Base-by-base conservation (phyloP, 2,888 invertebrate species). In the Lycophotia porphyrea region DNA sequence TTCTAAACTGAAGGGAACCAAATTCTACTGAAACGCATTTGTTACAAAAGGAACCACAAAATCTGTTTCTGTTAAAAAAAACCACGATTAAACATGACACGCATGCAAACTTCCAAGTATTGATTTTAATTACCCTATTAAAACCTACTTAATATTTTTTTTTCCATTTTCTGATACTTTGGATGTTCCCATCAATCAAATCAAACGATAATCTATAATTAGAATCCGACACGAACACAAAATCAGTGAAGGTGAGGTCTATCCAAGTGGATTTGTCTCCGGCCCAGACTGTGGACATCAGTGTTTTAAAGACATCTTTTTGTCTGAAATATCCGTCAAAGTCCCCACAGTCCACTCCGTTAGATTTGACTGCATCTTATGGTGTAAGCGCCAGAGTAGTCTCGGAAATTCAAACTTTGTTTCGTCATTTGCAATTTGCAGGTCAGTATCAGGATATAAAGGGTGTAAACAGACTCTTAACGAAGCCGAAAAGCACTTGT, bases 11-110 rank as follows among this genome's bases (percentile, higher is more conserved):
- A 71, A 77, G n/a, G 34, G 15, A 63, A 36, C 4, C 5, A 39
- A 78, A 1, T 31, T 52, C 80, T 73, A 78, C 72, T 79, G 64
- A 64, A 64, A 79, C 11, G 11, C 2, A 49, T 47, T 78, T 71
- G 9, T 64, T 77, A 78, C 77, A 78, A 58, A 58, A 79, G 34
- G 24, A 0, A 15, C 11, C 34, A 52, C 1, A 34, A 15, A 34
- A 34, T 9, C 1, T n/a, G n/a, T n/a, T 34, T 49, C 24, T 49
- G n/a, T 42, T 36, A 76, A 66, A 66, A 66, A 42, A 39, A 47
- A 60, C 1, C 27, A 63, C 5, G 3, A 44, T 39, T 55, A 70
- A 65, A 21, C 9, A 31, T 18, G 11, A 44, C 13, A 65, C 18
- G 7, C 82, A 81, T 81, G 76, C 76, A 76, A 9, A 49, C 9